phyloP scores from a whole-genome alignment of 2,797 vertebrate species.

The Gephyroberyx darwinii region DNA sequence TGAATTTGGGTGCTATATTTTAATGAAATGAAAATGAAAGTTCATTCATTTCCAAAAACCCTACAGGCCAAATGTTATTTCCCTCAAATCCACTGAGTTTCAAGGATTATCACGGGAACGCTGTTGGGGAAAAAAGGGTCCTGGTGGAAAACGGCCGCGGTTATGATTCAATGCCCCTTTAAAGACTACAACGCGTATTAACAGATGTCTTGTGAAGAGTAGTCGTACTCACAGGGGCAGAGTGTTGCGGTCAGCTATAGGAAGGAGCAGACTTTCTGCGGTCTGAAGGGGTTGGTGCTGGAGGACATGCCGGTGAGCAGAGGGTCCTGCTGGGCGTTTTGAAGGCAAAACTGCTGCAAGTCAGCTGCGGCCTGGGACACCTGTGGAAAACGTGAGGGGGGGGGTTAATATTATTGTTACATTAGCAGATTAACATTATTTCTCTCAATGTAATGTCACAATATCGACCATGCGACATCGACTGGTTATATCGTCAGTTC shows the following conservation, averaged over 20 bases:
- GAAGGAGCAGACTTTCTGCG: constrained; percentile 83
- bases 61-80: too few relatives aligned
- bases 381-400: constrained; percentile 48
- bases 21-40: too few relatives aligned
- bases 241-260: constrained; percentile 59
- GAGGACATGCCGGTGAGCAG: constrained; percentile 82
- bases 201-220: too few relatives aligned
- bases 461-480: background rate
- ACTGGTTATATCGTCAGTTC: background rate
- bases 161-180: too few relatives aligned
- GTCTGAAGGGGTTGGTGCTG: constrained; percentile 84
- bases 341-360: constrained; percentile 82
- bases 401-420: too few relatives aligned
- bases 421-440: background rate
- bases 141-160: too few relatives aligned
- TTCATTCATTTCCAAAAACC: too few relatives aligned
- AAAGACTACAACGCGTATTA: too few relatives aligned
- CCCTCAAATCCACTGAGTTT: too few relatives aligned
- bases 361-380: constrained; percentile 83
- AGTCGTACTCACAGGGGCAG: constrained; percentile 48
- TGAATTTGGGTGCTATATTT: too few relatives aligned
- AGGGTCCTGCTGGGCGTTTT: constrained; percentile 83
- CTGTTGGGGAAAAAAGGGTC: too few relatives aligned
- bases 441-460: background rate
- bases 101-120: too few relatives aligned